A percentile compares a stretch with the other conserved stretches of the same genome.
phyloP scores from a whole-genome alignment of 2,113 vertebrate species.

The Corythornis madagascariensis region DNA sequence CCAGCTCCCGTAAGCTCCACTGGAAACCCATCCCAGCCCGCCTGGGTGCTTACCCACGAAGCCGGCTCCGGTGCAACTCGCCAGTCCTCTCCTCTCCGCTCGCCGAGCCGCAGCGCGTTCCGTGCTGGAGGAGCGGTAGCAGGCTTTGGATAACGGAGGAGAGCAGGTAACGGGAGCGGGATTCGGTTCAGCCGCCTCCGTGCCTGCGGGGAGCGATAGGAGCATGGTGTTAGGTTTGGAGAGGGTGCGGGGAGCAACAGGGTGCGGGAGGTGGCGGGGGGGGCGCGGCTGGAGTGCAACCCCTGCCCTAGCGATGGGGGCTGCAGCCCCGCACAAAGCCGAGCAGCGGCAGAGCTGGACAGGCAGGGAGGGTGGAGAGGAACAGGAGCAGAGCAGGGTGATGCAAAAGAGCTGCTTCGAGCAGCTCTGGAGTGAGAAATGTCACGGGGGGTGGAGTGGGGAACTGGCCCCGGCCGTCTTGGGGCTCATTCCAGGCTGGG shows the following conservation, averaged over 20 bases:
- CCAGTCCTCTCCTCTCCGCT: background rate
- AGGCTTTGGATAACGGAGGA: background rate
- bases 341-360: background rate
- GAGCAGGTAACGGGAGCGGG: background rate
- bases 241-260: background rate
- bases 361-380: background rate
- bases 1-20: background rate
- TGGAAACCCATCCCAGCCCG: background rate
- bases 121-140: background rate
- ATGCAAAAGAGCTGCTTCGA: background rate
- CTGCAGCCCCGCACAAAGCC: background rate
- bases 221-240: background rate
- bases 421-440: background rate
- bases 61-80: rapidly evolving
- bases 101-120: background rate
- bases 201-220: background rate
- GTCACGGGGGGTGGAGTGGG: rapidly evolving
- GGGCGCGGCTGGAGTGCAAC: background rate
- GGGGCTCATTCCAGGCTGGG: background rate
- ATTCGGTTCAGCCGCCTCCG: background rate
- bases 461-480: background rate
- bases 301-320: background rate
- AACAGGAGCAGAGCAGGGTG: background rate
- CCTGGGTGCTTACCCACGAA: background rate
- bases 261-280: background rate